Conservation (phyloP, 2,888 invertebrate species). For the Rhagonycha fulva region DNA sequence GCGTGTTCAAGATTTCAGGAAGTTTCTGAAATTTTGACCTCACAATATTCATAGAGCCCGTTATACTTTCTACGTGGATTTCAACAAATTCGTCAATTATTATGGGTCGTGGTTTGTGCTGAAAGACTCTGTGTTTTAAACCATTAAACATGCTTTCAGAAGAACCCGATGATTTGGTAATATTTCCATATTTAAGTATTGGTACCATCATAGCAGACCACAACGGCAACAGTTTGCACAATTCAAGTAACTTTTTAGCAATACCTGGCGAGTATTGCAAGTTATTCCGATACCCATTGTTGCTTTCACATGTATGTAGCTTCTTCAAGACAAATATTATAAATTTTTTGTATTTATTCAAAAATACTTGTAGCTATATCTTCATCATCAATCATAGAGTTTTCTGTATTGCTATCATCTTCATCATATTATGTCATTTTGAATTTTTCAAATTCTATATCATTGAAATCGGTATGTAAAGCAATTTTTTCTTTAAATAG, state of each 20-base stretch:
- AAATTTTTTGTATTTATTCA: too few species aligned
- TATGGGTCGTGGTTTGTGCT: neutral
- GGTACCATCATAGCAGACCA: slow-evolving; percentile 1
- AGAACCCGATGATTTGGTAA: neutral
- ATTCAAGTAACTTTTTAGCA: neutral
- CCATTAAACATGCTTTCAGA: slow-evolving; percentile 4
- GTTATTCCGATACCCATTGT: too few species aligned
- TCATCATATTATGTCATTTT: neutral
- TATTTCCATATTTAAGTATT: neutral
- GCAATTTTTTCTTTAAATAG: neutral
- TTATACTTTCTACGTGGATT: neutral
- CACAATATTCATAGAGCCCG: neutral
- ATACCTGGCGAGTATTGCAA: neutral
- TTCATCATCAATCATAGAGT: neutral
- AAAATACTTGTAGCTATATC: too few species aligned
- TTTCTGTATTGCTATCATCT: neutral
- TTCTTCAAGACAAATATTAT: too few species aligned
- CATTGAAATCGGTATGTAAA: too few species aligned
- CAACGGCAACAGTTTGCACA: too few species aligned
- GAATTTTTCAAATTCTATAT: neutral
- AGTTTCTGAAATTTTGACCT: neutral
- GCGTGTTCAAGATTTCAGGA: too few species aligned
- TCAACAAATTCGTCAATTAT: neutral
- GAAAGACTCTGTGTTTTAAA: slow-evolving; percentile 3
- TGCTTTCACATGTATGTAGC: too few species aligned